Evolutionary conservation across 2,888 invertebrate species (phyloP), one percentile per base, ranked within the genome.

Genomic region (Perizoma flavofasciatum): DNA sequence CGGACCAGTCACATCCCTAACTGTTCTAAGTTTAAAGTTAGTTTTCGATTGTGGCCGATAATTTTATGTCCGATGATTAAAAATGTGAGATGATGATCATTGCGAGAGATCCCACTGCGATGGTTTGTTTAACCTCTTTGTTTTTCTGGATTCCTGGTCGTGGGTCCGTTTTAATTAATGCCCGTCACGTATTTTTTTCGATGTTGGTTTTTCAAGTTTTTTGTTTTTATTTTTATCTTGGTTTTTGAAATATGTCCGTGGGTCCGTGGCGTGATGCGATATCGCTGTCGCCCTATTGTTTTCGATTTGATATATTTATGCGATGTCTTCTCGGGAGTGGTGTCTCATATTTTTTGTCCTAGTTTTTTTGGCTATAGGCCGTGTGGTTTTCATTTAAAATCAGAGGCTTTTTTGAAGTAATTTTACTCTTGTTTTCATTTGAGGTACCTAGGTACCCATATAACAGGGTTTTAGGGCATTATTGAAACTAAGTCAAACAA

Each of bases 101-200:
- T 86, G 86, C 85, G 83, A 83, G 85, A 83, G 89, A 88, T 86
- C 91, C 90, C 89, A 89, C 92, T 89, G 91, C 80, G 91, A 84
- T 82, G 85, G 90, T 88, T 88, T 86, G 89, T 87, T 89, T 88
- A 86, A 86, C 83, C 81, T 90, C 89, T 89, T 90, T 90, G 89
- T 90, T 90, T 90, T 90, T 90, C 86, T 87, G 88, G 78, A 87
- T 86, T 86, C 89, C 87, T 85, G 85, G 85, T 86, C 86, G 87
- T 87, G 89, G 89, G 88, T 89, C 89, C 88, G 85, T 91, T 92
- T 92, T 92, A 92, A 92, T 92, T 92, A 92, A 92, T 92, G 91
- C 90, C 88, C 88, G 88, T 92, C 92, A 92, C 92, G 90, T 89
- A 85, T 89, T 89, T 90, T 90, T 90, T 90, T 86, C 82, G 81